These are phyloP conservation scores for Dysmachus trigonus DNA, from an alignment of 2,888 invertebrate species.

Conservation along the genomic window DNA sequence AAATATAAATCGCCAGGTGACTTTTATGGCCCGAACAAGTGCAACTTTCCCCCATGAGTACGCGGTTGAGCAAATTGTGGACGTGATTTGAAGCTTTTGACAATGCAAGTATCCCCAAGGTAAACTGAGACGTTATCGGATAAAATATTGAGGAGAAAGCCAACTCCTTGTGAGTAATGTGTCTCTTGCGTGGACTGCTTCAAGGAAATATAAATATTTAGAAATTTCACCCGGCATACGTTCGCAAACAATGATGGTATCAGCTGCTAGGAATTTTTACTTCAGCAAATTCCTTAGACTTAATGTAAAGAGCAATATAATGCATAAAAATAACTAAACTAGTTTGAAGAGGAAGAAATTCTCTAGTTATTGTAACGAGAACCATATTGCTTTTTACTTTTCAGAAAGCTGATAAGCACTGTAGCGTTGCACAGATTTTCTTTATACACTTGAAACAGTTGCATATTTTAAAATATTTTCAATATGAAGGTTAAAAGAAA, in stretches of 20 bases:
- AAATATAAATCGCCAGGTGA: slow-evolving; percentile 11
- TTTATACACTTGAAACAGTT: no score
- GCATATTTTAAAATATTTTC: not conserved
- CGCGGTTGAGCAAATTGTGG: not conserved
- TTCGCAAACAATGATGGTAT: not conserved
- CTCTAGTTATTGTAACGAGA: not conserved
- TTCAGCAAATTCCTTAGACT: not conserved
- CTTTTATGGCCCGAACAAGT: slow-evolving; percentile 17
- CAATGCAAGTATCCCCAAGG: not conserved
- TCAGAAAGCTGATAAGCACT: not conserved
- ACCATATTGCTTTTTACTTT: not conserved
- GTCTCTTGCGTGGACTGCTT: not conserved
- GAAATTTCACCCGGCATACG: not conserved
- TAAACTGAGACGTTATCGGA: not conserved
- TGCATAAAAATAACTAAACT: not conserved
- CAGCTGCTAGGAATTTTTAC: not conserved
- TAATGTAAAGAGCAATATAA: not conserved
- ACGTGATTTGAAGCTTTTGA: not conserved
- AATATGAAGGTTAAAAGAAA: not conserved
- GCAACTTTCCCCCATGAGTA: slow-evolving; percentile 2
- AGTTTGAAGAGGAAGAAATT: not conserved
- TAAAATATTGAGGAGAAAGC: not conserved
- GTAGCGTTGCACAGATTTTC: no score
- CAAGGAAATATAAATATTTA: not conserved
- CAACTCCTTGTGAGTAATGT: not conserved